Evolutionary conservation across 1,140 invertebrate species (phyloP).

Genomic region (Tetragnatha versicolor): DNA sequence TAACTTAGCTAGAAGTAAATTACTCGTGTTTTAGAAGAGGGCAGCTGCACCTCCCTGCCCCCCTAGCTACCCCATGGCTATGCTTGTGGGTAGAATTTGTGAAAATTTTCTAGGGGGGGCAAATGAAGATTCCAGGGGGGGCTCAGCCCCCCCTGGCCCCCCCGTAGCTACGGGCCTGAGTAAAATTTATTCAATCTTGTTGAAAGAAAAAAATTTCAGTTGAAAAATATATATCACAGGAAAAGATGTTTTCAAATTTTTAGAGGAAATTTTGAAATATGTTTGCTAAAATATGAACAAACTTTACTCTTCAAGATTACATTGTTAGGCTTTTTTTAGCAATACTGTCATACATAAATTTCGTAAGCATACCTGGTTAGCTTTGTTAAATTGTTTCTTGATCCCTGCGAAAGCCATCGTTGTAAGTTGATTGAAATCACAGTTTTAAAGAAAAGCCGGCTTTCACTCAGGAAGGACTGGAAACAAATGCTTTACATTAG

Average conservation of each 20-base stretch:
- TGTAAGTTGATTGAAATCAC: constrained; percentile 48
- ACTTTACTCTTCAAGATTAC: not conserved
- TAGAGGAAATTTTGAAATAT: not conserved
- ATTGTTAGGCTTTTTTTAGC: not conserved
- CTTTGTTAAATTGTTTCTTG: constrained; percentile 98
- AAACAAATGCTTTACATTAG: not conserved
- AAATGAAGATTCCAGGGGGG: too few species aligned
- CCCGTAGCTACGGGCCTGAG: not conserved
- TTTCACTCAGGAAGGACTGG: constrained; percentile 12
- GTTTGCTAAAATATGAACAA: not conserved
- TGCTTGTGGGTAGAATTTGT: not conserved
- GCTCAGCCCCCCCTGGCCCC: too few species aligned
- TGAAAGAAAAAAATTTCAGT: not conserved
- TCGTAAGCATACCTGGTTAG: constrained; percentile 83
- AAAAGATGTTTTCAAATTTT: not conserved
- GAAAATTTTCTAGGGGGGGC: not conserved
- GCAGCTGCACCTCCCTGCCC: not conserved
- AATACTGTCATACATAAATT: not conserved
- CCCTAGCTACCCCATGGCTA: not conserved
- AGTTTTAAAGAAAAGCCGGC: constrained; percentile 27
- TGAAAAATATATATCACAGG: not conserved
- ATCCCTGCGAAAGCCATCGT: constrained; percentile 95
- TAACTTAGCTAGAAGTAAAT: not conserved
- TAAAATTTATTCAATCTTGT: not conserved
- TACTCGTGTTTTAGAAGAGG: not conserved